Evolutionary conservation across 2,888 invertebrate species (phyloP).

Genomic region (Sialis fuliginosa): DNA sequence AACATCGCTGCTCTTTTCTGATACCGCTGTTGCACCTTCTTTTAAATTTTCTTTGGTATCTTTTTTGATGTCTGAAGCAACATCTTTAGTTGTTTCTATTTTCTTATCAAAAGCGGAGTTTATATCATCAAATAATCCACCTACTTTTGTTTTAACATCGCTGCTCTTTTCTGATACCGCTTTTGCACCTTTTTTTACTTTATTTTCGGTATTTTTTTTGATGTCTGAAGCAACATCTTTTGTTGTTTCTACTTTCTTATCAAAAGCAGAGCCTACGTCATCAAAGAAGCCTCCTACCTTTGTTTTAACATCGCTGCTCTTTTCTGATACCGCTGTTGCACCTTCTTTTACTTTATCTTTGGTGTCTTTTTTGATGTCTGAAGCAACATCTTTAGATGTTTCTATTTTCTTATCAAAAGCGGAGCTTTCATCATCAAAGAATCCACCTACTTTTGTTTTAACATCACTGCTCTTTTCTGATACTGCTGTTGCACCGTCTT

Average conservation of each 20-base stretch:
- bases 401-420: background rate
- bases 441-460: background rate
- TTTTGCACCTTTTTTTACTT: background rate
- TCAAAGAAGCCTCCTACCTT: background rate
- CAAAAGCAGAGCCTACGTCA: background rate
- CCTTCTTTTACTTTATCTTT: background rate
- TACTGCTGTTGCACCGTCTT: background rate
- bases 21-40: background rate
- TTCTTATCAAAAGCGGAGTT: conserved; percentile 1
- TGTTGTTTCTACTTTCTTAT: background rate
- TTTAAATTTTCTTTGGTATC: background rate
- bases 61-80: background rate
- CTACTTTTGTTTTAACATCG: background rate
- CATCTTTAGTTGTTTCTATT: background rate
- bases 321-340: background rate
- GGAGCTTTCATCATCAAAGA: background rate
- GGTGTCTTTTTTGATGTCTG: background rate
- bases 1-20: background rate
- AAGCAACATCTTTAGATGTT: background rate
- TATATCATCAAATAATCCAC: too few relatives aligned
- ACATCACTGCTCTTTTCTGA: background rate
- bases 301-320: background rate
- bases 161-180: background rate
- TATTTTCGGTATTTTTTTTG: background rate
- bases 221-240: background rate